Evolutionary conservation across 2,888 invertebrate genomes (phyloP).

Genomic region (Xestoiulus laeticollis): DNA sequence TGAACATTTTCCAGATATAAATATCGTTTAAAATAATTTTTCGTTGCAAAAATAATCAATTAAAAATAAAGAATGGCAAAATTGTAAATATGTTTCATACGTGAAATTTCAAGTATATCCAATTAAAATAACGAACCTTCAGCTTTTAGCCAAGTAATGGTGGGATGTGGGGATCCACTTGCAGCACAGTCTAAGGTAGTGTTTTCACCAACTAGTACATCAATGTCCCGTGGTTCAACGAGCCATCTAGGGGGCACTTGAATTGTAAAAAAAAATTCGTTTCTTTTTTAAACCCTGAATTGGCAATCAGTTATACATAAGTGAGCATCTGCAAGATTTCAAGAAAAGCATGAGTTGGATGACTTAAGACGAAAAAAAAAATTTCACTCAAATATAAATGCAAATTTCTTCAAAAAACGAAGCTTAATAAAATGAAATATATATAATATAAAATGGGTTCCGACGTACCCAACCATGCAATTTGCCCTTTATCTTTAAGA

Average conservation of each 20-base stretch:
- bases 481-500: conserved; percentile 2
- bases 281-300: background rate
- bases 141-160: conserved; percentile 53
- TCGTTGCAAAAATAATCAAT: too few species aligned
- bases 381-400: background rate
- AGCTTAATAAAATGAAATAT: background rate
- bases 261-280: conserved; percentile 8
- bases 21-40: too few species aligned
- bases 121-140: conserved; percentile 34
- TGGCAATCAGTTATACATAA: background rate
- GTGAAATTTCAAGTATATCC: too few species aligned
- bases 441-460: background rate
- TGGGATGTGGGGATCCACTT: conserved; percentile 53
- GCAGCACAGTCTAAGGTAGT: conserved; percentile 54
- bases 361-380: background rate
- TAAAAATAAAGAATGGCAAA: too few species aligned
- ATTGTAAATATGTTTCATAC: too few species aligned
- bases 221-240: conserved; percentile 53
- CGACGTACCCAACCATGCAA: background rate
- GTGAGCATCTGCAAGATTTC: background rate
- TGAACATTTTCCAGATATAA: too few species aligned
- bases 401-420: conserved; percentile 2
- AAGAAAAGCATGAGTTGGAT: background rate
- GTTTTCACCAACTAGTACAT: conserved; percentile 52
- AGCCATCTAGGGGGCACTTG: conserved; percentile 50